phyloP scores from a whole-genome alignment of 2,113 vertebrate species.

The Amblyopsis rosae region DNA sequence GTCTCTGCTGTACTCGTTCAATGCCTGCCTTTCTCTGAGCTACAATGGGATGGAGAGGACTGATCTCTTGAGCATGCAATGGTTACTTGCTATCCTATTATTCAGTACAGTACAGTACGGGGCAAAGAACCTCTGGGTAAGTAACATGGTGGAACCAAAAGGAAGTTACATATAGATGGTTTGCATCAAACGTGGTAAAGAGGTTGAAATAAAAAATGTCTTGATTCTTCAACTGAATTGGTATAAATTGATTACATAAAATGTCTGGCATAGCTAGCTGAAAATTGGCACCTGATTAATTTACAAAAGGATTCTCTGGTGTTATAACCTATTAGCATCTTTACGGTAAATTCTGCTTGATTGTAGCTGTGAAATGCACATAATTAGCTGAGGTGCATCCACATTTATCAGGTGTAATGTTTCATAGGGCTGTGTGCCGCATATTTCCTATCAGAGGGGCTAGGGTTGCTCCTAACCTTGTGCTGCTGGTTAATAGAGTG shows the following conservation, averaged over 20 bases:
- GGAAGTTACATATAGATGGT: no score
- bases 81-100: constrained; percentile 17
- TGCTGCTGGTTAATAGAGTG: constrained; percentile 2
- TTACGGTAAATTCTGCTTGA: constrained; percentile 1
- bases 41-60: constrained; percentile 14
- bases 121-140: background rate
- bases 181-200: background rate
- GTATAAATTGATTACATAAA: background rate
- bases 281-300: background rate
- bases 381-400: constrained; percentile 22
- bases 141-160: background rate
- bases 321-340: background rate
- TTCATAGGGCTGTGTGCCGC: constrained; percentile 9
- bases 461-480: constrained; percentile 14
- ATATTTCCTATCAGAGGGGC: background rate
- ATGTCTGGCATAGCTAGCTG: background rate
- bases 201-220: background rate
- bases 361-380: constrained; percentile 15
- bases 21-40: constrained; percentile 17
- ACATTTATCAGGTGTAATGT: constrained; percentile 27
- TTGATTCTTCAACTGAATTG: background rate
- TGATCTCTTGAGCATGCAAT: constrained; percentile 1
- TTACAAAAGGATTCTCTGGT: background rate
- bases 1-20: constrained; percentile 45
- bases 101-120: background rate